Percentiles rank a stretch among this genome's conserved stretches.
These are phyloP conservation scores for Echinops telfairi DNA, from an alignment of 2,113 vertebrate genomes.

Conservation along the genomic window DNA sequence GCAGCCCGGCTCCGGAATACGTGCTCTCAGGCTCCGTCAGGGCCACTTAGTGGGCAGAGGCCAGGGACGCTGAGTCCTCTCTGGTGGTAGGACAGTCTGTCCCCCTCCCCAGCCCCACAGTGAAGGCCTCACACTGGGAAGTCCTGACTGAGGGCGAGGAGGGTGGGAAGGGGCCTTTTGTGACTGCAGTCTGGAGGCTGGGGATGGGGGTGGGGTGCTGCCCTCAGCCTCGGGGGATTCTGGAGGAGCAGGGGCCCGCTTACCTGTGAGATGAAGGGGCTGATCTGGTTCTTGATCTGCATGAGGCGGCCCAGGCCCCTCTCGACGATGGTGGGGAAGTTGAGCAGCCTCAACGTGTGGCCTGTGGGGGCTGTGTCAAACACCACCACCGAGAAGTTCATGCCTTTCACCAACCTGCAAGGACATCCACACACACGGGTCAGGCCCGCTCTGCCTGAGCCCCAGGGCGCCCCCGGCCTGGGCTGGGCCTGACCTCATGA, in stretches of 20 bases:
- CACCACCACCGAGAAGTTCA: slow-evolving; percentile 98
- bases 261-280: slow-evolving; percentile 98
- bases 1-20: background rate
- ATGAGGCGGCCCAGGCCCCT: slow-evolving; percentile 96
- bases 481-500: slow-evolving; percentile 92
- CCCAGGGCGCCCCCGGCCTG: background rate
- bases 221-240: background rate
- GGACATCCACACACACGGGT: background rate
- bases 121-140: background rate
- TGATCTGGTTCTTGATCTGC: slow-evolving; percentile 99
- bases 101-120: too few relatives aligned
- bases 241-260: slow-evolving; percentile 16
- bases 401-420: slow-evolving; percentile 95
- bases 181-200: background rate
- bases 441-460: background rate
- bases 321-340: slow-evolving; percentile 98
- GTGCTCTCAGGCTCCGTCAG: background rate
- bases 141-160: accelerated
- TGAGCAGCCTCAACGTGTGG: slow-evolving; percentile 95
- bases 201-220: background rate
- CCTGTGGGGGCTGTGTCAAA: slow-evolving; percentile 97
- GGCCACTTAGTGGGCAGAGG: background rate
- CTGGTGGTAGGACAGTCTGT: background rate
- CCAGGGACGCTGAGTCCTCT: background rate
- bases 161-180: background rate